These are phyloP conservation scores for Lepidurus couesii DNA, from an alignment of 1,140 invertebrate genomes.

Conservation along the genomic window DNA sequence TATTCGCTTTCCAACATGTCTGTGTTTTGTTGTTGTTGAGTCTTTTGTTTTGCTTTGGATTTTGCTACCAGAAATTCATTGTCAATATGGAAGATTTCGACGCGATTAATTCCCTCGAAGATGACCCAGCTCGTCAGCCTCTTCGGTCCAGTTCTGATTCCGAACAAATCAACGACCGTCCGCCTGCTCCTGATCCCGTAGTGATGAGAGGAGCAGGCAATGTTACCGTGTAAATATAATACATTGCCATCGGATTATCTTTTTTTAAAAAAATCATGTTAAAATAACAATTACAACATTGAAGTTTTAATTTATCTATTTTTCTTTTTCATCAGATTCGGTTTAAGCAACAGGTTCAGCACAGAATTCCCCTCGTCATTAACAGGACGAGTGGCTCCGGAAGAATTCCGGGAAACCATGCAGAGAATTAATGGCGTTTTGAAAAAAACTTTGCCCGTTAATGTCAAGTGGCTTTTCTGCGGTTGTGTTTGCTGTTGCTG, in stretches of 20 bases:
- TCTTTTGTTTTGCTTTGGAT: neutral
- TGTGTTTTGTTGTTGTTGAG: neutral
- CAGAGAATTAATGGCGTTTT: constrained; percentile 83
- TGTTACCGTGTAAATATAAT: constrained; percentile 80
- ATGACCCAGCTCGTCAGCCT: constrained; percentile 5
- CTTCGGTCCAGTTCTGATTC: neutral
- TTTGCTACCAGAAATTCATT: neutral
- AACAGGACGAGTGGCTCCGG: constrained; percentile 84
- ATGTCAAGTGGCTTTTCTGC: constrained; percentile 91
- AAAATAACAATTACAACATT: neutral
- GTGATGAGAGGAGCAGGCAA: constrained; percentile 87
- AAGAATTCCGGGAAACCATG: constrained; percentile 92
- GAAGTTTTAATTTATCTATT: constrained; percentile 32
- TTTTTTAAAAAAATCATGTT: neutral
- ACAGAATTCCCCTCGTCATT: constrained; percentile 84
- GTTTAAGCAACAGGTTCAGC: constrained; percentile 88
- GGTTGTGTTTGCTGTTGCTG: constrained; percentile 96
- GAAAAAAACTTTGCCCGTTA: constrained; percentile 89
- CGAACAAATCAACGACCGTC: neutral
- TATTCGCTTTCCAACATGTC: neutral
- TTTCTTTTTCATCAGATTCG: constrained; percentile 67
- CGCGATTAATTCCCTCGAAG: neutral
- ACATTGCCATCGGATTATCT: too few relatives aligned
- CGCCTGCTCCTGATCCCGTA: constrained; percentile 73
- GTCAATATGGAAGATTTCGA: neutral